A percentile compares a stretch with the other conserved stretches of the same genome.
phyloP scores from a whole-genome alignment of 2,888 invertebrate genomes.

The Clunio marinus region DNA sequence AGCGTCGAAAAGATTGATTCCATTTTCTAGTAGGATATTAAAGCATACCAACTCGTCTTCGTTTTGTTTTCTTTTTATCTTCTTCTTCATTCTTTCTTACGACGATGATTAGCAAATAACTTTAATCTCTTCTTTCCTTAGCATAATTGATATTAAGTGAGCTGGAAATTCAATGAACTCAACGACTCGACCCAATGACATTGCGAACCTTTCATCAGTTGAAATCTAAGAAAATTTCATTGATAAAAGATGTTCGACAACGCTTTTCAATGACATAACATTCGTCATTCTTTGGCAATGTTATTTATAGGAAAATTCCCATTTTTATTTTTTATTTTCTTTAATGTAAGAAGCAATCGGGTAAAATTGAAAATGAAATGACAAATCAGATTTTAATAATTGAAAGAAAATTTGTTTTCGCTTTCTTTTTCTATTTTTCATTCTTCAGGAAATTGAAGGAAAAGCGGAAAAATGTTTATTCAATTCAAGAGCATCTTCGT shows the following conservation, averaged over 20 bases:
- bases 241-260: no score
- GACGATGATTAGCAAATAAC: neutral
- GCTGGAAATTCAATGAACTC: constrained; percentile 32
- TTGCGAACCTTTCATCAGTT: no score
- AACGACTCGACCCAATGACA: no score
- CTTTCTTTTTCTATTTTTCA: neutral
- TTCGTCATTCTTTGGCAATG: no score
- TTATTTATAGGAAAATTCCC: neutral
- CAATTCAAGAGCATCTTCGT: constrained; percentile 29
- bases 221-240: no score
- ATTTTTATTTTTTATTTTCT: neutral
- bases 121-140: neutral
- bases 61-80: no score
- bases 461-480: constrained; percentile 38
- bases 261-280: no score
- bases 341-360: neutral
- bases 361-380: constrained; percentile 5
- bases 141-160: neutral
- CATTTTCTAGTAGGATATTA: neutral
- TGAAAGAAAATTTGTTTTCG: constrained; percentile 21
- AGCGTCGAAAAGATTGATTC: neutral
- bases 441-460: no score
- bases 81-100: no score
- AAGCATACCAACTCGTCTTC: neutral
- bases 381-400: constrained; percentile 38